Percentiles rank a stretch among this genome's conserved stretches.
Evolutionary conservation across 2,113 vertebrate genomes (phyloP).

Genomic region (Lepus europaeus): DNA sequence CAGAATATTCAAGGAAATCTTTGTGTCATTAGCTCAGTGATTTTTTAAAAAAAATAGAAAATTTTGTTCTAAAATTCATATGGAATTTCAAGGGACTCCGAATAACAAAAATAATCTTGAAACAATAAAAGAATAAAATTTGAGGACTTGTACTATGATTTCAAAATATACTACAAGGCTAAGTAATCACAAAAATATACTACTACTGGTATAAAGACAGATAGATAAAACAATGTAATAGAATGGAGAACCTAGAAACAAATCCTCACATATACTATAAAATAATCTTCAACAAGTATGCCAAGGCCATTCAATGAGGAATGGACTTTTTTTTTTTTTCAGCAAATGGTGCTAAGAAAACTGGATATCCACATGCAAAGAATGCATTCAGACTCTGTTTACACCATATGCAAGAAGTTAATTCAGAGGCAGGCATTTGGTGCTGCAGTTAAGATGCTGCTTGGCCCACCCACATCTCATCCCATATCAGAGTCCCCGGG

Average conservation of each 20-base stretch:
- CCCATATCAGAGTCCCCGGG: too few relatives aligned
- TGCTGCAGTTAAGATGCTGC: too few relatives aligned
- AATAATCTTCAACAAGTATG: not conserved
- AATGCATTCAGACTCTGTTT: not conserved
- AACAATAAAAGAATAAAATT: not conserved
- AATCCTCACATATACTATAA: not conserved
- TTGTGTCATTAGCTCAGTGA: not conserved
- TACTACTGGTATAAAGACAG: not conserved
- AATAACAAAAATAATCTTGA: not conserved
- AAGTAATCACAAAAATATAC: conserved; percentile 10
- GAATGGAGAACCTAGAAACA: not conserved
- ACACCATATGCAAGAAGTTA: not conserved
- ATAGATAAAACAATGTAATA: not conserved
- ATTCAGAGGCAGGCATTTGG: not conserved
- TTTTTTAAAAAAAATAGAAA: conserved; percentile 20
- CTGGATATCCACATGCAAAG: not conserved
- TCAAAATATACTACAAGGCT: conserved; percentile 27
- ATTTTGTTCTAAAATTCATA: not conserved
- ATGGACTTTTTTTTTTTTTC: not conserved
- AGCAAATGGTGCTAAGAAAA: not conserved
- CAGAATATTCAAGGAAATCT: not conserved
- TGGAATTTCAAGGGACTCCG: not conserved
- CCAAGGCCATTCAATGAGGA: not conserved
- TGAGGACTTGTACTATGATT: not conserved
- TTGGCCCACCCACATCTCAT: too few relatives aligned